Evolutionary conservation across 1,140 invertebrate species (phyloP).

Genomic region (Scaptodrosophila lebanonensis): DNA sequence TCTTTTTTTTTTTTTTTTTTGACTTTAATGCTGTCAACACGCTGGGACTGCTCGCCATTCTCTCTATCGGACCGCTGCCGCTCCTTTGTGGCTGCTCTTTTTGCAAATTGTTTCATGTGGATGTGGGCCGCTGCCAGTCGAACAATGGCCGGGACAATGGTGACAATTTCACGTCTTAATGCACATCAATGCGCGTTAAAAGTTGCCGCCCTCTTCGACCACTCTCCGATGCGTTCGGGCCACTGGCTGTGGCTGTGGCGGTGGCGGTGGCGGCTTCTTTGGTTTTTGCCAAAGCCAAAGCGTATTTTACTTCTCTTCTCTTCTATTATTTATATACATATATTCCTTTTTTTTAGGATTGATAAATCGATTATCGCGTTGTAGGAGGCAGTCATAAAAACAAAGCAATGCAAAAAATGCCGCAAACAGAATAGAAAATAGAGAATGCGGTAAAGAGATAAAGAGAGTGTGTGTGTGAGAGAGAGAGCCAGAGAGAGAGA

Average conservation of each 20-base stretch:
- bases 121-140: constrained; percentile 42
- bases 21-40: constrained; percentile 70
- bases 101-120: constrained; percentile 14
- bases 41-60: constrained; percentile 24
- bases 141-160: constrained; percentile 60
- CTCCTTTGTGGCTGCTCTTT: constrained; percentile 14
- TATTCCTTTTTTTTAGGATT: no score
- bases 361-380: constrained; percentile 76
- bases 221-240: constrained; percentile 6
- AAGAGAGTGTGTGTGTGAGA: not conserved
- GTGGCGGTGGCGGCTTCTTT: constrained; percentile 1
- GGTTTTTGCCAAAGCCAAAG: constrained; percentile 35
- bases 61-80: constrained; percentile 39
- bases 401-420: constrained; percentile 32
- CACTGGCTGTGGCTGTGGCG: constrained; percentile 30
- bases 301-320: constrained; percentile 39
- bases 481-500: constrained; percentile 13
- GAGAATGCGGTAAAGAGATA: not conserved
- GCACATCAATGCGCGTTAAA: constrained; percentile 68
- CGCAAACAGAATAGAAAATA: no score
- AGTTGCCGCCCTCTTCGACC: constrained; percentile 50
- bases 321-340: constrained; percentile 22
- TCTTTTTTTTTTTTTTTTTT: constrained; percentile 23
- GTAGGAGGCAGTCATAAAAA: constrained; percentile 62
- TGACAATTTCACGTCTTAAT: constrained; percentile 77